Evolutionary conservation across 37 sponge, comb jelly and placozoan genomes (phyloP), one percentile per base, ranked within the genome.

Genomic region (Dysidea cf. avara): DNA sequence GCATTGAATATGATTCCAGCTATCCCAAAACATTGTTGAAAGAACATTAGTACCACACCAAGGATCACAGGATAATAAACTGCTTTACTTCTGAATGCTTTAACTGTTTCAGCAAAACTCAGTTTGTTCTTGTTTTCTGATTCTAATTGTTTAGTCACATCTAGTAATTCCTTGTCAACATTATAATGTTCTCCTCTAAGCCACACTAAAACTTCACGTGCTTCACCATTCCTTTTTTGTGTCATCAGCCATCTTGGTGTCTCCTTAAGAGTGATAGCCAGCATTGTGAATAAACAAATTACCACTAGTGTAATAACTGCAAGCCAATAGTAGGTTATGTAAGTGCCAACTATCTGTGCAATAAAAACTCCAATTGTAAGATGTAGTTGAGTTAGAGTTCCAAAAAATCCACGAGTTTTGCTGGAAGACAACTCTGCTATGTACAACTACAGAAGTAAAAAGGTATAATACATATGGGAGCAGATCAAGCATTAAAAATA

Each of bases 401-500:
- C 94, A 68, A 94, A 91, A 2, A 69, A 33, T 6, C 94, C 94
- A 31, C 74, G 68, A 49, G 59, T 32, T 0, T 61, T 70, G 32
- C 83, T 53, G 22, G 94, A 50, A 11, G 92, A 58, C 0, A 90
- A 55, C 61, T 94, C 94, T 4, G 83, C 28, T 0, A 94, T 82
- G 53, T 94, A 94, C 48, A 94, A 81, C 94, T 94, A 52, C 2
- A 33, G 1, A 1, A n/a, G n/a, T n/a, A n/a, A n/a, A n/a, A n/a
- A n/a, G n/a, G n/a, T n/a, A n/a, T n/a, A n/a, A n/a, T n/a, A n/a
- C n/a, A n/a, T n/a, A n/a, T n/a, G n/a, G n/a, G n/a, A n/a, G n/a
- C n/a, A n/a, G n/a, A n/a, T n/a, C n/a, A n/a, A n/a, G n/a, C n/a
- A n/a, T n/a, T n/a, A n/a, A n/a, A n/a, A n/a, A n/a, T n/a, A n/a